These are phyloP conservation scores for Malurus splendens DNA, from an alignment of 2,797 vertebrate genomes.

Conservation along the genomic window DNA sequence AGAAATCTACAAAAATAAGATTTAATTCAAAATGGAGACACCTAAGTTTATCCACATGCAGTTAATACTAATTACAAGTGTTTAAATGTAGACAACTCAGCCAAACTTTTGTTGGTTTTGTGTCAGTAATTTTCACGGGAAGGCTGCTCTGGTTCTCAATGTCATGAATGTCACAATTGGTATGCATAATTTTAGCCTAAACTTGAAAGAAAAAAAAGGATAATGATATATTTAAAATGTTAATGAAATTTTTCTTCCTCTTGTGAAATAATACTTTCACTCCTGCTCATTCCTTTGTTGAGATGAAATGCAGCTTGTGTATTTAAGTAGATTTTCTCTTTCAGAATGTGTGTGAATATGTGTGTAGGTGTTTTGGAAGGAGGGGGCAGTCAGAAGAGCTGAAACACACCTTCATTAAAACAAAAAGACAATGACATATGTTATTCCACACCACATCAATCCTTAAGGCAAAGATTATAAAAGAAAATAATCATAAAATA, in stretches of 20 bases:
- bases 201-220: background rate
- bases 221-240: background rate
- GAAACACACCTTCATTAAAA: background rate
- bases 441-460: background rate
- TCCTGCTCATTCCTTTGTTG: background rate
- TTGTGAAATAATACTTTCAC: background rate
- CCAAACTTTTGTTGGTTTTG: rapidly evolving
- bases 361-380: background rate
- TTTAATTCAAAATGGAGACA: background rate
- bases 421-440: background rate
- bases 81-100: background rate
- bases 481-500: background rate
- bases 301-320: background rate
- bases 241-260: background rate
- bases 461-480: background rate
- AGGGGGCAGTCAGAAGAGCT: background rate
- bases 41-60: background rate
- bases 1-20: background rate
- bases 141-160: background rate
- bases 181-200: background rate
- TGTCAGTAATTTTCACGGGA: background rate
- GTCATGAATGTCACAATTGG: background rate
- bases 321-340: background rate
- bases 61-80: rapidly evolving
- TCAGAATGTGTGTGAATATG: background rate